Conservation (phyloP, 2,797 vertebrate species). For the Phyllotis vaccarum region DNA sequence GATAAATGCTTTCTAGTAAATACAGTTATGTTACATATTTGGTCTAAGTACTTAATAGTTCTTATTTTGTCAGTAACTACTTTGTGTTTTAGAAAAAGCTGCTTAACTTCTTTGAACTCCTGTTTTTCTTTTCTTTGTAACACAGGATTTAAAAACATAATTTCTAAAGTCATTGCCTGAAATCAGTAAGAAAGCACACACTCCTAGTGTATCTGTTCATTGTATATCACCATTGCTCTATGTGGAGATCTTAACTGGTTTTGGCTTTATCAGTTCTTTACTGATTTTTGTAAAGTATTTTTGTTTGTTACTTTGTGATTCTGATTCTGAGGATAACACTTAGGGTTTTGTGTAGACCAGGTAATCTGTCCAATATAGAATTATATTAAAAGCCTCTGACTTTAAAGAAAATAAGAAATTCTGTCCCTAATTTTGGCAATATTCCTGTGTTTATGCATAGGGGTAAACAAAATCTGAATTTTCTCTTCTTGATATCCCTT, state of each 20-base stretch:
- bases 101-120: not conserved
- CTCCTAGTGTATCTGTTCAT: not conserved
- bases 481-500: not conserved
- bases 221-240: not conserved
- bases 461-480: not conserved
- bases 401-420: not conserved
- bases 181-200: not conserved
- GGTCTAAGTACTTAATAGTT: not conserved
- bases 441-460: not conserved
- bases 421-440: not conserved
- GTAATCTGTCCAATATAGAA: not conserved
- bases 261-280: not conserved
- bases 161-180: not conserved
- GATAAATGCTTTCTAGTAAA: not conserved
- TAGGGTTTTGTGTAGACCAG: not conserved
- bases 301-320: not conserved
- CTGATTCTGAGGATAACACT: not conserved
- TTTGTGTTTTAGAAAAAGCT: conserved; percentile 27
- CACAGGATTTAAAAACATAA: not conserved
- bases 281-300: not conserved
- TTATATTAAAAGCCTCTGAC: rapidly evolving
- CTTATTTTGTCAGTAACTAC: conserved; percentile 17
- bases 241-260: not conserved
- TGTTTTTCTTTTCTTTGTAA: conserved; percentile 1
- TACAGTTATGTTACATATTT: not conserved